Base-by-base conservation (phyloP, 2,888 invertebrate genomes). In the Octodonta nipae region DNA sequence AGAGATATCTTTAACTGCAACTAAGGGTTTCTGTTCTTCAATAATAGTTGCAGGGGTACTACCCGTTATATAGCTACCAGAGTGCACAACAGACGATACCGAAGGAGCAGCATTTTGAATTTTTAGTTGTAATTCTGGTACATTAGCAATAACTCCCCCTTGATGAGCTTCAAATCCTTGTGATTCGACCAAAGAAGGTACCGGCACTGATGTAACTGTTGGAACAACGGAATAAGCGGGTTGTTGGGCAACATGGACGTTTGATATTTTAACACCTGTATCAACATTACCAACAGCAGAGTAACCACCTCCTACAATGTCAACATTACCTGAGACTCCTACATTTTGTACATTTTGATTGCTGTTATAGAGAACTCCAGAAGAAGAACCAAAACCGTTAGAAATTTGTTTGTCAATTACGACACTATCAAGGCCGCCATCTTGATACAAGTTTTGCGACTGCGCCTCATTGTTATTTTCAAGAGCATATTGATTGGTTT, bases 61-160 rank as follows among this genome's bases (percentile, higher is more conserved):
- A 2, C 13, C 8, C 6, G 24, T 14, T 12, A 13, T 13, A 13
- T 33, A 27, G 13, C 28, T 14, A n/a, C 15, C 4, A 15, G 15
- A 28, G 3, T 13, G 15, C 8, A 28, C 27, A 6, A 28, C 28
- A 2, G 20, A 28, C 12, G 33, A 33, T 4, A 33, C 15, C 1
- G 50, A 47, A 20, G 41, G 32, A 32, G 49, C 44, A 12, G 35
- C 31, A 15, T 38, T 42, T 26, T 39, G 40, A 2, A 55, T 36
- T 43, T 52, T 54, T 31, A 52, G 51, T 38, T 60, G 59, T n/a
- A 58, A 38, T 42, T 56, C 47, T 1, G 58, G 59, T 4, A 54
- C 36, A 30, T 58, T 60, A 3, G 58, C 58, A 6, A 58, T 50
- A 6, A 58, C 58, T 10, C 58, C 59, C 16, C 51, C 54, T 20